Evolutionary conservation across 2,888 invertebrate genomes (phyloP), one percentile per base, ranked within the genome.

Genomic region (Eupithecia exiguata): DNA sequence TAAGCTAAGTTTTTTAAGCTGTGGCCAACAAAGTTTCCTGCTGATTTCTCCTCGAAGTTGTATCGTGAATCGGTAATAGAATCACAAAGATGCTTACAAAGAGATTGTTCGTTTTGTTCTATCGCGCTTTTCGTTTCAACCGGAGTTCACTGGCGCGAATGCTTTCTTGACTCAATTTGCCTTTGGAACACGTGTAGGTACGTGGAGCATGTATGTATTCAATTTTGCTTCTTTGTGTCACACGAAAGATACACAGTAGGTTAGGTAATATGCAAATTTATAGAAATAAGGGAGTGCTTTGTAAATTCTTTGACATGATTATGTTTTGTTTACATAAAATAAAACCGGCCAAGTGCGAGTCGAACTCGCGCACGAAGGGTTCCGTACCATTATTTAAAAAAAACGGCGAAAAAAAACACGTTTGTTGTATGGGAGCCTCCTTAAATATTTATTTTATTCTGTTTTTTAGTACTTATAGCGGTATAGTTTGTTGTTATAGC

Each of bases 11-110:
- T 38, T 3, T 7, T 61, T 74, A 6, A 65, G 74, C 74, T 74
- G 58, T 69, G 38, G 5, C 35, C 10, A 36, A 35, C 62, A 36
- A 71, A 70, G 53, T 74, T 74, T 68, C 46, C 66, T 68, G 46
- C 18, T 58, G 58, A 21, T 70, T 61, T 61, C 61, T 69, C 25
- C 21, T 25, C 16, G 68, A 66, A 61, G 69, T 43, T 74, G 69
- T 71, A 71, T 71, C 70, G 67, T 71, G 71, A 72, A 71, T 71
- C 63, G 61, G 67, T 72, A 77, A 77, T 77, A 77, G 67, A 74
- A 71, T 67, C 69, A 62, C 67, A 53, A 63, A 65, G 7, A 46
- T 68, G 67, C 70, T 53, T 58, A 25, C 66, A 71, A 67, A 71
- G 53, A 71, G 40, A 38, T 38, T 38, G 66, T 43, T 66, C 40